Base-by-base conservation (phyloP, 1,140 invertebrate genomes). In the Hirudo medicinalis region DNA sequence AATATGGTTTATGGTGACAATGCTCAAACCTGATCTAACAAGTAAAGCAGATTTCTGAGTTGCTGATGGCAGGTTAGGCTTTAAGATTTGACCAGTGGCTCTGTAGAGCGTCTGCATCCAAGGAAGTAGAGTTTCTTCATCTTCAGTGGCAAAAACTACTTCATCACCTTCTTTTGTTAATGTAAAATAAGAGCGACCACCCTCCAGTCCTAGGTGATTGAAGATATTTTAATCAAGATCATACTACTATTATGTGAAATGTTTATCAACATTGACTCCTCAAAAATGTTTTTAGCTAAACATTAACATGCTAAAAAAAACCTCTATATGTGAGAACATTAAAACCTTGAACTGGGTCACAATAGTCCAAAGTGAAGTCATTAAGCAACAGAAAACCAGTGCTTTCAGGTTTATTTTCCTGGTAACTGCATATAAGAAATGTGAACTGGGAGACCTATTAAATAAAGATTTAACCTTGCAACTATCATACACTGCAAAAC, bases 321-420 rank as follows among this genome's bases (percentile, higher is more conserved):
- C n/a, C n/a, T n/a, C 32, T 36, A 36, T 3, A 6, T 36, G 2
- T 57, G 20, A 57, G 5, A n/a, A n/a, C 25, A 20, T n/a, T 63
- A 22, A 25, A 25, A 63, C 57, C 57, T 63, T 4, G 57, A 11
- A 63, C 57, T 13, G 22, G 22, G 57, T 98, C 95, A 79, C 97
- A 96, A 82, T 99, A 99, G 82, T 99, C 96, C 20, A 99, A 95
- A 71, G 95, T 99, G 82, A 96, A 99, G 2, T 94, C 94, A 85
- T 99, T 95, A 29, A 99, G 84, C 80, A 97, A 94, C 90, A 98
- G 94, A 91, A 99, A 97, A 84, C 99, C 97, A 66, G 93, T 94
- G 0, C 97, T 96, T 82, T 99, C 95, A 27, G 93, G 91, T 84
- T 98, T 98, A 83, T 97, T 99, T 80, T 99, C 94, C 80, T 97